phyloP scores from a whole-genome alignment of 1,140 invertebrate species.

The Lordiphosa mommai region DNA sequence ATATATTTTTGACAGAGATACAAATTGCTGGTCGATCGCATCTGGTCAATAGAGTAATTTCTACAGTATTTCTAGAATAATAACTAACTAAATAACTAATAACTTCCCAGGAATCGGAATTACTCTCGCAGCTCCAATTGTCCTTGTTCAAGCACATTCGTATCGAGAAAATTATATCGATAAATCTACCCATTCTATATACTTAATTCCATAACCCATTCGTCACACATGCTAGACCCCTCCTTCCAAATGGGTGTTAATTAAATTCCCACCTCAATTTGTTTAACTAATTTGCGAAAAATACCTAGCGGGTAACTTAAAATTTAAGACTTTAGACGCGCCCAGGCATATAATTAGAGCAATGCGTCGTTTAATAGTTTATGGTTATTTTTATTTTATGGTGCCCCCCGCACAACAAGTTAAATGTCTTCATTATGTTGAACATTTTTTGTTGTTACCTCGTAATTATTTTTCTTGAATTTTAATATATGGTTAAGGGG shows the following conservation, averaged over 20 bases:
- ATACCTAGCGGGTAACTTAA: neutral
- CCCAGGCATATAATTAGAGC: conserved; percentile 39
- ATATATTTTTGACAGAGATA: too few relatives aligned
- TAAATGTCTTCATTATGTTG: conserved; percentile 48
- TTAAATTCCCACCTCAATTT: conserved; percentile 15
- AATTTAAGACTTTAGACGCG: conserved; percentile 6
- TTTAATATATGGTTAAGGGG: conserved; percentile 13
- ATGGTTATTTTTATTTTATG: conserved; percentile 17
- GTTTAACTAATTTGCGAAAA: conserved; percentile 14
- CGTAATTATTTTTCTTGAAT: conserved; percentile 8
- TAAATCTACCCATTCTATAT: too few relatives aligned
- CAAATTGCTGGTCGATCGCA: too few relatives aligned
- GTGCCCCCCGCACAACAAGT: neutral
- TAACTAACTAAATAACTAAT: too few relatives aligned
- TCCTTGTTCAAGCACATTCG: too few relatives aligned
- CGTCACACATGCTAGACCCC: neutral
- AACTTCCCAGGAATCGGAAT: too few relatives aligned
- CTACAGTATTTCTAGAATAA: too few relatives aligned
- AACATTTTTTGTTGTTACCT: conserved; percentile 6
- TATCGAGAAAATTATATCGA: too few relatives aligned
- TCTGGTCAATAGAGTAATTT: too few relatives aligned
- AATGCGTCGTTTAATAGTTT: conserved; percentile 9
- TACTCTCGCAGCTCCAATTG: too few relatives aligned
- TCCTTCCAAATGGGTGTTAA: neutral
- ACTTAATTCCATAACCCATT: neutral